These are phyloP conservation scores for Geodia barretti DNA, from an alignment of 37 sponge, comb jelly and placozoan species.

Conservation along the genomic window DNA sequence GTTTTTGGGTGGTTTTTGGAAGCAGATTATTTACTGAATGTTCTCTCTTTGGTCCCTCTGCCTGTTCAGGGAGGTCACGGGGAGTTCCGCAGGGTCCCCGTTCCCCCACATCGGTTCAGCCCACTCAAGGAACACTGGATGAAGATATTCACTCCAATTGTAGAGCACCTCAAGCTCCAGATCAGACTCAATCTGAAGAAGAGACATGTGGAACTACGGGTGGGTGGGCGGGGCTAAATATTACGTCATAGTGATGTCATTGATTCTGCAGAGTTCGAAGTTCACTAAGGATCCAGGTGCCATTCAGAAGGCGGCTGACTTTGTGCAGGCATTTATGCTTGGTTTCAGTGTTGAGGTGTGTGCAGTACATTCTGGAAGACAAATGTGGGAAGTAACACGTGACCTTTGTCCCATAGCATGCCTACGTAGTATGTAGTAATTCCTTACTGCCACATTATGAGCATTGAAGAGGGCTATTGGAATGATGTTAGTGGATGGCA, in stretches of 20 bases:
- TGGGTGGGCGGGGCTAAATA: conserved; percentile 17
- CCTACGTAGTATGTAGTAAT: too few species aligned
- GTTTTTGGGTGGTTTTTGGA: too few species aligned
- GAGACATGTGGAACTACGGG: conserved; percentile 90
- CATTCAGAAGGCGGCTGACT: conserved; percentile 97
- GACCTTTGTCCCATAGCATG: too few species aligned
- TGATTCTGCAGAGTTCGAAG: conserved; percentile 73
- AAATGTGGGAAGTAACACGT: too few species aligned
- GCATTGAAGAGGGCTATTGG: too few species aligned
- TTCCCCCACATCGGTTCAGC: conserved; percentile 89
- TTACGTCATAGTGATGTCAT: neutral
- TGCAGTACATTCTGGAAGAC: too few species aligned
- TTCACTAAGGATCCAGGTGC: conserved; percentile 89
- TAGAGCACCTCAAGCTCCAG: conserved; percentile 96
- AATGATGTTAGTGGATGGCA: neutral
- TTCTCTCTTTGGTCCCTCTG: neutral
- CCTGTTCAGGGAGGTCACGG: conserved; percentile 40
- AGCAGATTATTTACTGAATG: too few species aligned
- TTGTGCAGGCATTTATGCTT: conserved; percentile 94
- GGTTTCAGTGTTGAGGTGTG: conserved; percentile 96
- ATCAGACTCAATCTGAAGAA: conserved; percentile 93
- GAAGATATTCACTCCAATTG: conserved; percentile 98
- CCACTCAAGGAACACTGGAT: conserved; percentile 99
- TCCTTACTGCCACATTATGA: too few species aligned
- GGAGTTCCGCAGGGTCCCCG: conserved; percentile 83